These are phyloP conservation scores for Trachelus tabidus DNA, from an alignment of 2,888 invertebrate genomes.

Conservation along the genomic window DNA sequence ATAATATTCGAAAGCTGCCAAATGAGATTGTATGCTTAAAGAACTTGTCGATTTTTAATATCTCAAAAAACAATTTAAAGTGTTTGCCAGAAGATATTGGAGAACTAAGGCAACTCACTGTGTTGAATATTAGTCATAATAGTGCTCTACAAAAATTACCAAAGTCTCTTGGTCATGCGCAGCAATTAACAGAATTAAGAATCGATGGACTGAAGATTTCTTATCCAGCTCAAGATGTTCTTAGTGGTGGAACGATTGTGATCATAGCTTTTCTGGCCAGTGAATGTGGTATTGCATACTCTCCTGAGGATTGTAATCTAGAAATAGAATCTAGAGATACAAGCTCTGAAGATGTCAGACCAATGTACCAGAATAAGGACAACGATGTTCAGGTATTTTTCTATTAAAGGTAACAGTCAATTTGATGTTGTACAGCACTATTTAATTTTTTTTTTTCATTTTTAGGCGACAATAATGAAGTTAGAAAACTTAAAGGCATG, in stretches of 20 bases:
- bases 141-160: constrained; percentile 72
- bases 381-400: constrained; percentile 54
- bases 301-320: constrained; percentile 62
- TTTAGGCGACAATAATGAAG: constrained; percentile 72
- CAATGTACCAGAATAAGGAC: constrained; percentile 40
- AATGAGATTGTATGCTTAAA: constrained; percentile 74
- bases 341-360: constrained; percentile 37
- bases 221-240: constrained; percentile 76
- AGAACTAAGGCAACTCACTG: constrained; percentile 72
- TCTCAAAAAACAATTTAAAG: constrained; percentile 77
- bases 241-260: constrained; percentile 71
- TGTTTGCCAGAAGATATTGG: constrained; percentile 74
- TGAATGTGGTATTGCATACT: constrained; percentile 69
- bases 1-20: constrained; percentile 77
- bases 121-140: constrained; percentile 74
- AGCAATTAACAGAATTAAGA: constrained; percentile 72
- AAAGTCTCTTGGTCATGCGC: constrained; percentile 74
- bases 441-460: constrained; percentile 40
- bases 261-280: constrained; percentile 66
- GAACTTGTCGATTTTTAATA: constrained; percentile 75
- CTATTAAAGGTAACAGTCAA: not conserved
- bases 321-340: constrained; percentile 51
- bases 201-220: constrained; percentile 73
- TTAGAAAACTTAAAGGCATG: constrained; percentile 74
- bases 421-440: constrained; percentile 28